These are phyloP conservation scores for Triplophysa dalaica DNA, from an alignment of 2,113 vertebrate genomes.

Conservation along the genomic window DNA sequence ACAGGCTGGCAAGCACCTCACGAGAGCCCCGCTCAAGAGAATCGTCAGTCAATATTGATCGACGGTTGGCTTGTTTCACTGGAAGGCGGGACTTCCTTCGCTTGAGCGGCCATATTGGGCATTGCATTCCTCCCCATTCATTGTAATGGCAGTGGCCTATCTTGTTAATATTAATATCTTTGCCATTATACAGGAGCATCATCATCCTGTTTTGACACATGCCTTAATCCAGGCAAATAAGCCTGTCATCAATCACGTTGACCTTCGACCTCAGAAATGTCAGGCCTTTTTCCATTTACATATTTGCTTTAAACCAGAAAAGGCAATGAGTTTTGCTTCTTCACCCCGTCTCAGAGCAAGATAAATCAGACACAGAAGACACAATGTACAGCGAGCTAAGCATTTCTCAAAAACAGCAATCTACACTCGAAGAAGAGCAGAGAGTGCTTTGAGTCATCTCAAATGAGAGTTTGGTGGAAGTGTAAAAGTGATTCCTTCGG, in stretches of 20 bases:
- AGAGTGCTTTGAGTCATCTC: background rate
- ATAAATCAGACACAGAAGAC: background rate
- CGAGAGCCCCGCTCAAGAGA: too few species aligned
- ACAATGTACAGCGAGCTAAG: background rate
- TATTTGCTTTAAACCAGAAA: constrained; percentile 26
- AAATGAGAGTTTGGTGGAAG: background rate
- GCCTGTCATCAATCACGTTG: background rate
- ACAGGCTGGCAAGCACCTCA: too few species aligned
- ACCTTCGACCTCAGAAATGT: background rate
- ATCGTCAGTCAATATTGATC: too few species aligned
- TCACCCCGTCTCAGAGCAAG: background rate
- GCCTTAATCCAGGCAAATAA: background rate
- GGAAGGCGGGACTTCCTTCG: too few species aligned
- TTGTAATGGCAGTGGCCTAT: too few species aligned
- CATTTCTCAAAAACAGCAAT: background rate
- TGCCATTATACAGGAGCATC: too few species aligned
- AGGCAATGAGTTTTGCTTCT: background rate
- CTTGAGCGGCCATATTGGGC: too few species aligned
- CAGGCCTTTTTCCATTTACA: background rate
- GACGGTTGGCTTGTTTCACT: too few species aligned
- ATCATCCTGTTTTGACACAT: too few species aligned
- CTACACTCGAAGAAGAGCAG: background rate
- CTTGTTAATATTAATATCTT: too few species aligned
- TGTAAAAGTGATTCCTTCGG: background rate
- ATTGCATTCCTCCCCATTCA: too few species aligned